Percentiles rank a stretch among this genome's conserved stretches.
Conservation (phyloP, 2,113 vertebrate species). For the Eclectus roratus region DNA sequence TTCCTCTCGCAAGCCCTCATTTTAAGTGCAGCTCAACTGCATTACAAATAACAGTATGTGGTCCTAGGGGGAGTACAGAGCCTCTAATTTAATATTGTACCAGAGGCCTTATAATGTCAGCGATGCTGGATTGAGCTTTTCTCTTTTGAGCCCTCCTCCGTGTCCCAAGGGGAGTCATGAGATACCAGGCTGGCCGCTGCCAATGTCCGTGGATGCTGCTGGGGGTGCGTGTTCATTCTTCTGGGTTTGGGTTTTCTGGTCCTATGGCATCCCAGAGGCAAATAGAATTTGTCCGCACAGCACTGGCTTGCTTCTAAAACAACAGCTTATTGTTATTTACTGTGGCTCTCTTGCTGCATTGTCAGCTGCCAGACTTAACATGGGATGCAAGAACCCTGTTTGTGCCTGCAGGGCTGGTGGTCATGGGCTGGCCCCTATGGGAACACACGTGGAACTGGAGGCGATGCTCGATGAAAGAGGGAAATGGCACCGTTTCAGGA, state of each 20-base stretch:
- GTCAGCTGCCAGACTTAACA: neutral
- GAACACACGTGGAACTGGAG: neutral
- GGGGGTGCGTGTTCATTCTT: rapidly evolving
- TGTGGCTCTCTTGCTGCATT: neutral
- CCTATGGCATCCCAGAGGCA: neutral
- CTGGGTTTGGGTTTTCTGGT: neutral
- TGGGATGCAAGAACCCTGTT: rapidly evolving
- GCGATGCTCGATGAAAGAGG: neutral
- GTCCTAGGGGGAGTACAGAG: neutral
- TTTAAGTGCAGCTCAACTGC: constrained; percentile 30
- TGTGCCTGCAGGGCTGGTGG: neutral
- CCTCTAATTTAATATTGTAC: constrained; percentile 19
- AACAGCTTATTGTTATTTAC: neutral
- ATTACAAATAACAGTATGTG: constrained; percentile 10
- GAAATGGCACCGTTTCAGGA: neutral
- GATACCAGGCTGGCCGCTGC: neutral
- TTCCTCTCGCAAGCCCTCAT: constrained; percentile 7
- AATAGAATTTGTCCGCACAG: neutral
- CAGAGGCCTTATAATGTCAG: neutral
- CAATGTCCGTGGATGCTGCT: neutral
- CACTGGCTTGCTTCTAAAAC: neutral
- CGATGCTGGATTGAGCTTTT: rapidly evolving
- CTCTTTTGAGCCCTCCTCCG: neutral
- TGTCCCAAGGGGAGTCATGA: neutral
- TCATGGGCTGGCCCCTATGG: rapidly evolving